A percentile compares a stretch with the other conserved stretches of the same genome.
Evolutionary conservation across 1,140 invertebrate species (phyloP).

Genomic region (Holcopasites calliopsidis): DNA sequence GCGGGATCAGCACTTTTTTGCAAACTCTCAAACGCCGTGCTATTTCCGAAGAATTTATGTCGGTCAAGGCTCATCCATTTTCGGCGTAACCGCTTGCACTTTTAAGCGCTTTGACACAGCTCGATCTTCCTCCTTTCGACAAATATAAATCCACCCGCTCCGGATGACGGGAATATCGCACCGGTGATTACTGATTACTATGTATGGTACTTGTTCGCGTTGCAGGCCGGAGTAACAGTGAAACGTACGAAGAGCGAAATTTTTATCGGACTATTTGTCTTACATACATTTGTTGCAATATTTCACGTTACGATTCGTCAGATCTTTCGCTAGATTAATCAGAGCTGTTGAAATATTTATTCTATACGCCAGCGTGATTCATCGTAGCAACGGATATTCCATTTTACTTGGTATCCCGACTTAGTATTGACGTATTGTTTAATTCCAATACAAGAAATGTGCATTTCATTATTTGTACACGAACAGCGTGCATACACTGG

Average conservation of each 20-base stretch:
- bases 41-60: conserved; percentile 51
- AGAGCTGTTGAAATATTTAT: background rate
- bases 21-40: conserved; percentile 14
- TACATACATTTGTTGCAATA: background rate
- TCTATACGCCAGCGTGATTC: no score
- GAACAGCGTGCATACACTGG: no score
- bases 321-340: background rate
- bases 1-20: conserved; percentile 49
- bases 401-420: no score
- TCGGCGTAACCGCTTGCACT: background rate
- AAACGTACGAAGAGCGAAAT: background rate
- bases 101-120: background rate
- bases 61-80: conserved; percentile 34
- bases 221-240: no score
- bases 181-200: no score
- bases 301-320: background rate
- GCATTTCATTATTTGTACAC: no score
- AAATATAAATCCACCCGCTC: background rate
- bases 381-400: background rate
- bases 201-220: no score
- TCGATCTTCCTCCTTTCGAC: background rate
- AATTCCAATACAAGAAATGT: no score
- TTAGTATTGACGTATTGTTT: background rate
- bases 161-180: background rate
- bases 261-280: background rate